Conservation (phyloP, 2,113 vertebrate genomes). For the Cryptomyrus ogoouensis region DNA sequence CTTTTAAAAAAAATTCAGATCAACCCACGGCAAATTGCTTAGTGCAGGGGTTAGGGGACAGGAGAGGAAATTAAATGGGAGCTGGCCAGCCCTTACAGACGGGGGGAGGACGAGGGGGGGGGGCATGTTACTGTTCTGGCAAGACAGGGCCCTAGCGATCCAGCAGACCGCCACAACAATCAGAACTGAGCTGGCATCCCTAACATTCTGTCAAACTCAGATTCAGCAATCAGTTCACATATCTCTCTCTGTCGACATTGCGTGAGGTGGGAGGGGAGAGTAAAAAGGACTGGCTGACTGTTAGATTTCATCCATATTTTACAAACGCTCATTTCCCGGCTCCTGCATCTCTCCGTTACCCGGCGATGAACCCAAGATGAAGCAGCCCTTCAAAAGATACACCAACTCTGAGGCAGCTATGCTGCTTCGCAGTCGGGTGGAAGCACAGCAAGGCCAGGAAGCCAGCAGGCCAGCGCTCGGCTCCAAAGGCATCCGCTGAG, state of each 20-base stretch:
- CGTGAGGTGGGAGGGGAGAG: background rate
- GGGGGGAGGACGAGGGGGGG: background rate
- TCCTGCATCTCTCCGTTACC: background rate
- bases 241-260: background rate
- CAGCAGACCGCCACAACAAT: background rate
- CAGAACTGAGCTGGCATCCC: background rate
- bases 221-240: background rate
- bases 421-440: background rate
- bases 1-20: conserved; percentile 17
- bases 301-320: background rate
- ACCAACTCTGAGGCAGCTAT: background rate
- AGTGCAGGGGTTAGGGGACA: too few relatives aligned
- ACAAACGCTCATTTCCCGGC: background rate
- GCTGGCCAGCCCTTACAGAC: background rate
- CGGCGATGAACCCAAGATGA: background rate
- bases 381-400: background rate
- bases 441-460: background rate
- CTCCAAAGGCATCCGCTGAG: background rate
- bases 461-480: background rate
- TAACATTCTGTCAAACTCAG: background rate
- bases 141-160: background rate
- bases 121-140: background rate
- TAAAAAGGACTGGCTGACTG: background rate
- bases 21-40: background rate
- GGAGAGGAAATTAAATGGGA: background rate